These are phyloP conservation scores for Ancistrus triradiatus DNA, from an alignment of 2,113 vertebrate species.

Conservation along the genomic window DNA sequence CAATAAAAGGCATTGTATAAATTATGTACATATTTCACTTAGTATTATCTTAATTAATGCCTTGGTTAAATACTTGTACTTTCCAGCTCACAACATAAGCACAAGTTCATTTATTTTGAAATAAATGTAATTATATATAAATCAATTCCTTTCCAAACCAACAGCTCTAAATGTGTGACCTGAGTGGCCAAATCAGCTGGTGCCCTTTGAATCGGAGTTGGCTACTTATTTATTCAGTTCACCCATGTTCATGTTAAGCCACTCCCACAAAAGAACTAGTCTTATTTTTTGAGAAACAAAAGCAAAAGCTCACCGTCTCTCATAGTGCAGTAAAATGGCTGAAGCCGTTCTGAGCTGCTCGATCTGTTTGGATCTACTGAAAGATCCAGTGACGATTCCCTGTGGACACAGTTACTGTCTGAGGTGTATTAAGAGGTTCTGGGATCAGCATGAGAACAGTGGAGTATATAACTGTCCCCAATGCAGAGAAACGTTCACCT, in stretches of 20 bases:
- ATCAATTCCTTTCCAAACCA: background rate
- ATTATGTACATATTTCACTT: too few species aligned
- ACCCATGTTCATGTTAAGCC: too few species aligned
- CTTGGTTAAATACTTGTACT: too few species aligned
- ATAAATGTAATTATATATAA: constrained; percentile 5
- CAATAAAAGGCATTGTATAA: too few species aligned
- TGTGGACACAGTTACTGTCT: constrained; percentile 37
- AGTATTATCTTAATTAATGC: too few species aligned
- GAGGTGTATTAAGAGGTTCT: constrained; percentile 26
- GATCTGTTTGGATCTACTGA: constrained; percentile 1
- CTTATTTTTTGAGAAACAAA: too few species aligned
- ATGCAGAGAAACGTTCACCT: constrained; percentile 3
- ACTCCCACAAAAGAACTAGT: too few species aligned
- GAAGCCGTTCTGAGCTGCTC: background rate
- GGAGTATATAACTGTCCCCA: constrained; percentile 16
- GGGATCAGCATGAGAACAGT: constrained; percentile 15
- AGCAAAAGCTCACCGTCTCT: too few species aligned
- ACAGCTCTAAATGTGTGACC: background rate
- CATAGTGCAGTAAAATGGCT: background rate
- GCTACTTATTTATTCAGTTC: too few species aligned
- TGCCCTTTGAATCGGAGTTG: too few species aligned
- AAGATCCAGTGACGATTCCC: background rate
- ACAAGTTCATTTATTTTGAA: background rate
- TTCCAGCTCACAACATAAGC: background rate
- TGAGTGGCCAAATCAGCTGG: too few species aligned